These are phyloP conservation scores for Phalacrocorax aristotelis DNA, from an alignment of 2,113 vertebrate genomes.

Conservation along the genomic window DNA sequence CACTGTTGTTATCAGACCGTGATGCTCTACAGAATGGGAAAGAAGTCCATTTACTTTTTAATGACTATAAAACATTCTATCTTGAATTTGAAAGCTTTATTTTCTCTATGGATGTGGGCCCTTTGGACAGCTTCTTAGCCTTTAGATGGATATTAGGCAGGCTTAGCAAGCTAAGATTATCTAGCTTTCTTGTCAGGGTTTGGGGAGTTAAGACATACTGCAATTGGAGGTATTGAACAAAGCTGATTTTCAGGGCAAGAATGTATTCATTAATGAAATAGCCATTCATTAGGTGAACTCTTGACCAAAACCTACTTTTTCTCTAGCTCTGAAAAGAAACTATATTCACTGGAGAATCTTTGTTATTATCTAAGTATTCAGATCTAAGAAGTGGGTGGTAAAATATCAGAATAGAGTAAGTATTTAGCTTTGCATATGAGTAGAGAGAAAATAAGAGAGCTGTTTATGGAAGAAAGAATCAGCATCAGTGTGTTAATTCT, in stretches of 20 bases:
- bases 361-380: constrained; percentile 49
- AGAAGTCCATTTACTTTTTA: not conserved
- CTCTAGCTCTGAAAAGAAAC: constrained; percentile 26
- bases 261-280: constrained; percentile 32
- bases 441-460: not conserved
- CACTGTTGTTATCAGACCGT: not conserved
- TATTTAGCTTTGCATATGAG: not conserved
- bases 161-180: not conserved
- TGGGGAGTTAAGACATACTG: not conserved
- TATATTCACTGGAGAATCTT: not conserved
- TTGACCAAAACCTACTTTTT: constrained; percentile 24
- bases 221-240: constrained; percentile 32
- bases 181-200: not conserved
- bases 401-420: constrained; percentile 26
- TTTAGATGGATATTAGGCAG: not conserved
- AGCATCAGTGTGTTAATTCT: not conserved
- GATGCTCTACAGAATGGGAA: not conserved
- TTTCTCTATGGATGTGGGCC: not conserved
- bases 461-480: not conserved
- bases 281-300: constrained; percentile 38
- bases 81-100: not conserved
- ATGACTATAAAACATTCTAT: not conserved
- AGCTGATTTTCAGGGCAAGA: not conserved
- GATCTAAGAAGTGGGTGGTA: not conserved
- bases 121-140: not conserved